Evolutionary conservation across 1,140 invertebrate species (phyloP).

Genomic region (Brachionus calyciflorus): DNA sequence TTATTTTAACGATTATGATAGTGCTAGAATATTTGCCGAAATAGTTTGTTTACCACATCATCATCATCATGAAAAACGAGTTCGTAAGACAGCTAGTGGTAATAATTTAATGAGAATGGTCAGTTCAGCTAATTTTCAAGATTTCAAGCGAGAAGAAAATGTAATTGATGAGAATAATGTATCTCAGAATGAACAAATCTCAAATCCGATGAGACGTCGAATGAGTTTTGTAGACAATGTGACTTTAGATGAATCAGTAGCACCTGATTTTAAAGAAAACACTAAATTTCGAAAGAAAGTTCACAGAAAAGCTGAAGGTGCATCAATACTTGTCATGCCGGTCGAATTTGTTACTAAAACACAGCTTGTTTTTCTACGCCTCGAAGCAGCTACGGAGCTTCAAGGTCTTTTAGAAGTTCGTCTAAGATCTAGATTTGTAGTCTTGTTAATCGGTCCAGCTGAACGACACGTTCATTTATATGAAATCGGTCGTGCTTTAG

Average conservation of each 20-base stretch:
- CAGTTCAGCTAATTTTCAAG: constrained; percentile 7
- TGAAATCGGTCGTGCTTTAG: constrained; percentile 57
- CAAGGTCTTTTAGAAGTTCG: constrained; percentile 57
- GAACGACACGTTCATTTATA: constrained; percentile 47
- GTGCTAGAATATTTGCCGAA: background rate
- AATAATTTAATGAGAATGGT: background rate
- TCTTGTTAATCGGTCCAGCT: constrained; percentile 54
- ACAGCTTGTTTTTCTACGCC: constrained; percentile 53
- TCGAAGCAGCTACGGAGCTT: constrained; percentile 51
- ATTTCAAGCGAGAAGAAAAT: background rate
- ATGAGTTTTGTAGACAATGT: background rate
- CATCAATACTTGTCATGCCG: constrained; percentile 57
- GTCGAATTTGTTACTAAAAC: constrained; percentile 53
- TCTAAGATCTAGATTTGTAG: constrained; percentile 55
- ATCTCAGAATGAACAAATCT: background rate
- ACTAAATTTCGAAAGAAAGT: constrained; percentile 52
- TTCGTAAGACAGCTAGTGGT: background rate
- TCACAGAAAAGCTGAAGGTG: constrained; percentile 55
- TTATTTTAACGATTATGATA: background rate
- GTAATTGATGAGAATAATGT: background rate
- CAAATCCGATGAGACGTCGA: background rate
- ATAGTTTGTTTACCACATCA: background rate
- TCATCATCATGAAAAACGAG: constrained; percentile 1
- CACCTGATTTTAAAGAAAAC: background rate
- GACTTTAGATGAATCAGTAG: background rate